Evolutionary conservation across 1,140 invertebrate genomes (phyloP), one percentile per base, ranked within the genome.

Genomic region (Eumeta japonica): DNA sequence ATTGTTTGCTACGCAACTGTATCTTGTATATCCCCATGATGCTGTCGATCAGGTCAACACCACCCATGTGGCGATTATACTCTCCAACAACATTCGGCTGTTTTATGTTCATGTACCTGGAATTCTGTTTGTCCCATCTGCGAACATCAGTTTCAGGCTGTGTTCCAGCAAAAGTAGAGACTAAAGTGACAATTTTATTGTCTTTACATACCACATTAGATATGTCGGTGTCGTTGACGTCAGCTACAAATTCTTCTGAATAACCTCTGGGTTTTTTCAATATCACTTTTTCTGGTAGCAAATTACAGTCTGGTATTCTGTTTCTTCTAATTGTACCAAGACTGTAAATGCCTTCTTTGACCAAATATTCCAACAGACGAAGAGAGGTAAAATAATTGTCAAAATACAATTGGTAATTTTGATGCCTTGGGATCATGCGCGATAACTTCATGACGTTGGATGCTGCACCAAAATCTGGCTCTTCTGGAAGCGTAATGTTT

Each of bases 361-460:
- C 39, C 12, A 59, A 29, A 41, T 55, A 51, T 42, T 46, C 40
- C 16, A 57, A 18, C 9, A 62, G 19, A 28, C 13, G 40, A 10
- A 55, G 19, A 36, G 42, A 52, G 4, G 58, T 62, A 39, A 54
- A 64, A 27, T 53, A 67, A 37, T 67, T 67, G 24, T 62, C 53
- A 46, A 60, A 59, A 45, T 40, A 59, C n/a, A 57, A 20, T 35
- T 37, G 44, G 32, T 49, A 58, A 37, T 58, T 58, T 31, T 55
- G 46, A 41, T 55, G 15, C 9, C 34, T 32, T 35, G 49, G 45
- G 17, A 52, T 50, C 10, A 31, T 10, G 29, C 48, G 46, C n/a
- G 46, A 15, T 10, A 40, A 14, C 17, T 30, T 20, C 1, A 40
- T 27, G 11, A 40, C 24, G 16, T 20, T 44, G 41, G 52, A 49